Conservation (phyloP, 2,888 invertebrate genomes). For the Xestia ashworthii region DNA sequence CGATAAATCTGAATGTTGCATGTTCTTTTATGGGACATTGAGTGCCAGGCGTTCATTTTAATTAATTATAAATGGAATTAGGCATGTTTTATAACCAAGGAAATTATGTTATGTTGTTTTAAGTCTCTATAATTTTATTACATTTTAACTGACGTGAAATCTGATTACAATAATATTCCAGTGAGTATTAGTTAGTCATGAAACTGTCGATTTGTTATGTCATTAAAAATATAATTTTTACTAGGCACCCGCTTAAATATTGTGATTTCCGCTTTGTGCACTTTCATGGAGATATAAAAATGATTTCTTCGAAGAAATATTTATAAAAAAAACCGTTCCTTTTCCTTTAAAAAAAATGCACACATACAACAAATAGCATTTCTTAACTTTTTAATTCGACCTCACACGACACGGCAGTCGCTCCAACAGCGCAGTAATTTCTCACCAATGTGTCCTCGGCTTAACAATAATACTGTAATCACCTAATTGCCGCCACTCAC, state of each 20-base stretch:
- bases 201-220: neutral
- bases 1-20: constrained; percentile 49
- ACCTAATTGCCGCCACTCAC: constrained; percentile 66
- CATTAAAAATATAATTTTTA: neutral
- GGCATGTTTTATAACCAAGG: constrained; percentile 9
- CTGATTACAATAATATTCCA: neutral
- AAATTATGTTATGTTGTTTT: constrained; percentile 10
- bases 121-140: constrained; percentile 1
- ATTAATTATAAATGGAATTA: constrained; percentile 34
- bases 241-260: neutral
- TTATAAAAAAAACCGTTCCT: neutral
- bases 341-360: neutral
- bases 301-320: neutral
- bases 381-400: neutral
- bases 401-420: neutral
- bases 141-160: neutral
- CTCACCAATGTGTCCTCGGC: constrained; percentile 54
- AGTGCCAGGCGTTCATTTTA: constrained; percentile 37
- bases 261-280: neutral
- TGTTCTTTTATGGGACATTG: constrained; percentile 47
- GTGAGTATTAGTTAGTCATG: neutral
- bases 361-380: neutral
- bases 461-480: constrained; percentile 65
- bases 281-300: neutral
- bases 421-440: constrained; percentile 12